These are phyloP conservation scores for Eremophila alpestris DNA, from an alignment of 2,797 vertebrate species.

Conservation along the genomic window DNA sequence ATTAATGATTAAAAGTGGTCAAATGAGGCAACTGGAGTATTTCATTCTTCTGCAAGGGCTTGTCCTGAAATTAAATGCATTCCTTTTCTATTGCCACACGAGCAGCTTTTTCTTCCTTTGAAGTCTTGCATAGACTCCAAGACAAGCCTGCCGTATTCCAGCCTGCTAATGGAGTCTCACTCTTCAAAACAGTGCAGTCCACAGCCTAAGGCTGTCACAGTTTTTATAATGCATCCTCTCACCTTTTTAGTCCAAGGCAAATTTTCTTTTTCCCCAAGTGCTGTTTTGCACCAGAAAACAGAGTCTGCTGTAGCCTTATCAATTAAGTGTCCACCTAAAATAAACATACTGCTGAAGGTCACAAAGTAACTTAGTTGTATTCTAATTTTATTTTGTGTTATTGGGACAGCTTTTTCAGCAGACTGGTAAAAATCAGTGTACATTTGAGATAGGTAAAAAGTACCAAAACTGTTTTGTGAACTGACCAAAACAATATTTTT, in stretches of 20 bases:
- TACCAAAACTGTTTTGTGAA: not conserved
- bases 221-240: not conserved
- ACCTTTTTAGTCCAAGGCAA: not conserved
- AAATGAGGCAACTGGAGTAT: not conserved
- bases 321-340: not conserved
- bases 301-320: not conserved
- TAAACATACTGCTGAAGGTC: not conserved
- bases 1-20: not conserved
- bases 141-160: not conserved
- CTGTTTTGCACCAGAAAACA: not conserved
- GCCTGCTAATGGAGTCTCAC: not conserved
- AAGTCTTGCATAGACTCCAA: not conserved
- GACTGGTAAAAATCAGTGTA: not conserved
- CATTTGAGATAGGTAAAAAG: not conserved
- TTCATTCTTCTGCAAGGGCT: not conserved
- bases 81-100: not conserved
- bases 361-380: not conserved
- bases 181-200: not conserved
- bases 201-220: not conserved
- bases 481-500: not conserved
- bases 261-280: not conserved
- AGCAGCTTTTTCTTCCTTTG: not conserved
- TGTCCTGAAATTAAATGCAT: not conserved
- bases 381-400: not conserved
- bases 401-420: not conserved